phyloP scores from a whole-genome alignment of 2,888 invertebrate species.

The Norana najaformis region DNA sequence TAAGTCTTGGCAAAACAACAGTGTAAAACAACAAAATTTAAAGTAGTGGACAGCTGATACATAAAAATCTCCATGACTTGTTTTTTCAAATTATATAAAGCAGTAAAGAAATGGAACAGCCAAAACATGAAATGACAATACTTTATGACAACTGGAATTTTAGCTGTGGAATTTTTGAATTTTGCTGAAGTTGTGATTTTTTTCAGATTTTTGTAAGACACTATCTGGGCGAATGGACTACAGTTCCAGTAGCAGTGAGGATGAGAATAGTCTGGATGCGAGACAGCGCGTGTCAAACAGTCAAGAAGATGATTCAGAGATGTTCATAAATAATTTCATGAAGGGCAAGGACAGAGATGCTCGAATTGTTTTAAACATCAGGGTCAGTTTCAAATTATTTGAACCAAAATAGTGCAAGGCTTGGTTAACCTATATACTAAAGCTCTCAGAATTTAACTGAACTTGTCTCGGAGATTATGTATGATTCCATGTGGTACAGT shows the following conservation, averaged over 20 bases:
- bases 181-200: neutral
- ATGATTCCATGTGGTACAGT: too few species aligned
- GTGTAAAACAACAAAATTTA: too few species aligned
- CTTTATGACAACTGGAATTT: neutral
- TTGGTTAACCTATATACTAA: neutral
- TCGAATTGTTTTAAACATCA: constrained; percentile 83
- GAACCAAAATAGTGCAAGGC: neutral
- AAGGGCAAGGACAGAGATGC: constrained; percentile 76
- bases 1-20: too few species aligned
- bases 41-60: too few species aligned
- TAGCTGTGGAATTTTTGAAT: neutral
- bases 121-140: neutral
- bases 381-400: constrained; percentile 66
- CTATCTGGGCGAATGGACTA: constrained; percentile 72
- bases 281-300: constrained; percentile 52
- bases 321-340: constrained; percentile 90
- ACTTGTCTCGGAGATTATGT: too few species aligned
- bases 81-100: too few species aligned
- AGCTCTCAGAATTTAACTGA: too few species aligned
- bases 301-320: constrained; percentile 65
- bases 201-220: constrained; percentile 82
- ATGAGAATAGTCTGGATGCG: constrained; percentile 65
- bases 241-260: constrained; percentile 20
- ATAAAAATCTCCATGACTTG: too few species aligned
- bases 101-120: too few species aligned